Conservation (phyloP, 2,797 vertebrate species). For the Artibeus jamaicensis region DNA sequence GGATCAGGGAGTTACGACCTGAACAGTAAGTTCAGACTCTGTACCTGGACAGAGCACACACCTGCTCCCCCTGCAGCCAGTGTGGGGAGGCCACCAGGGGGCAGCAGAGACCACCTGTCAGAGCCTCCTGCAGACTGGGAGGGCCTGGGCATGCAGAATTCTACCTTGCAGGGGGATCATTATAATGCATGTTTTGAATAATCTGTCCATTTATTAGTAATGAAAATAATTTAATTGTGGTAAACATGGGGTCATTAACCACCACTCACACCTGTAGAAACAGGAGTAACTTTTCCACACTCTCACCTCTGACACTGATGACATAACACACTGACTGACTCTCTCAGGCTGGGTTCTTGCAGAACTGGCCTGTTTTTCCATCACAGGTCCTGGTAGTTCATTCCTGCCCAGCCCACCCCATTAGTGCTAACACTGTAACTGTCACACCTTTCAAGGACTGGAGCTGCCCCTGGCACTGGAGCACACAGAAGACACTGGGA, state of each 20-base stretch:
- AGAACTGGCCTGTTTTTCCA: not conserved
- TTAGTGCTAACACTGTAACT: not conserved
- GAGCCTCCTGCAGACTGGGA: no score
- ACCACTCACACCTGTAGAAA: accelerated
- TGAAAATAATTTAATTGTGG: no score
- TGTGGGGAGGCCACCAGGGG: no score
- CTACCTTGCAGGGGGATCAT: not conserved
- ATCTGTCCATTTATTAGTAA: no score
- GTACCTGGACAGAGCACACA: not conserved
- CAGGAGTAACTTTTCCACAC: not conserved
- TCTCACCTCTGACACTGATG: accelerated
- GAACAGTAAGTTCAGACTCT: not conserved
- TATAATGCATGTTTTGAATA: no score
- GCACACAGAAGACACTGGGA: not conserved
- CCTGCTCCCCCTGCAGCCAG: not conserved
- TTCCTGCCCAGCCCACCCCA: accelerated
- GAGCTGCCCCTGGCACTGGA: accelerated
- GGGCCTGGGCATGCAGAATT: no score
- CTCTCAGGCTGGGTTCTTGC: accelerated
- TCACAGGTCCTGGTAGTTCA: accelerated
- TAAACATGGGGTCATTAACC: no score
- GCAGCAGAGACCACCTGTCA: not conserved
- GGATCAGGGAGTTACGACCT: not conserved
- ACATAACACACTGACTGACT: accelerated
- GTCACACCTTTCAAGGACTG: not conserved